Conservation (phyloP, 2,888 invertebrate species). For the Dinocampus coccinellae region DNA sequence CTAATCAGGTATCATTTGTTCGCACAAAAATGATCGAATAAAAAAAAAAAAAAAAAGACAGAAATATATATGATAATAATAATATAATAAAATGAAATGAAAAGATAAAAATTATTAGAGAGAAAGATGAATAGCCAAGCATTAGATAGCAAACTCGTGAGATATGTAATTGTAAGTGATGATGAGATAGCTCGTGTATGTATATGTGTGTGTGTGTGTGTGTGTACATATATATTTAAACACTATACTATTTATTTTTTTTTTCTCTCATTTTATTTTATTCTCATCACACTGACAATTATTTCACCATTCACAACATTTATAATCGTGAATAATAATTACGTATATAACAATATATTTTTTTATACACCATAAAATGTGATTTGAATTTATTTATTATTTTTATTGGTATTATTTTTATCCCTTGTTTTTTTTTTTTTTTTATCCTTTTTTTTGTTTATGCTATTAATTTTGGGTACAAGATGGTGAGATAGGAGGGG, state of each 20-base stretch:
- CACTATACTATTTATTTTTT: no score
- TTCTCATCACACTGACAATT: no score
- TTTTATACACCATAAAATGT: neutral
- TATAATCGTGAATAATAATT: neutral
- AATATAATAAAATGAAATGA: neutral
- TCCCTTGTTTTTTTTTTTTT: neutral
- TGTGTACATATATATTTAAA: no score
- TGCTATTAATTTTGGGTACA: no score
- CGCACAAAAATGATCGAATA: slow-evolving; percentile 21
- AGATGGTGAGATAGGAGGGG: slow-evolving; percentile 41
- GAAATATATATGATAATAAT: neutral
- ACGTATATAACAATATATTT: neutral
- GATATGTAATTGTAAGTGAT: neutral
- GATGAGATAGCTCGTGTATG: neutral
- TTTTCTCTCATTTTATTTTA: no score
- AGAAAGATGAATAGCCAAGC: neutral
- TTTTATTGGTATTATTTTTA: no score
- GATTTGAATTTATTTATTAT: no score
- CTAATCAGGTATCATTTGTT: slow-evolving; percentile 55
- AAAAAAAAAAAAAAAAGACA: neutral
- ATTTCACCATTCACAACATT: no score
- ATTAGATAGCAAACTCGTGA: neutral
- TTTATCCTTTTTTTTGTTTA: no score
- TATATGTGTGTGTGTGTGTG: no score
- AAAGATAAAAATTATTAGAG: neutral